phyloP scores from a whole-genome alignment of 2,113 vertebrate genomes.

The Saguinus midas region DNA sequence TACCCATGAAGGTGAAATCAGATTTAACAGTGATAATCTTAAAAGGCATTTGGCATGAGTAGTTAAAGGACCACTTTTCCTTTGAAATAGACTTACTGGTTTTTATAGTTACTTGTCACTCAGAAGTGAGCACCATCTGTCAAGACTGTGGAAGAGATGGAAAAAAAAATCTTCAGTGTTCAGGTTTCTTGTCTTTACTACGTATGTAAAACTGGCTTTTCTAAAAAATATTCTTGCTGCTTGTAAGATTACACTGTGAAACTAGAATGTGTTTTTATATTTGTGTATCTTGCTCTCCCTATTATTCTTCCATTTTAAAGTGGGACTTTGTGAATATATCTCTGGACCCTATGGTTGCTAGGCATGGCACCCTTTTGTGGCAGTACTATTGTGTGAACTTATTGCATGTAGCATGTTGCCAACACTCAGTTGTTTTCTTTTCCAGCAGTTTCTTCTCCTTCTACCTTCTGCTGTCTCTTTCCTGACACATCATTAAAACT shows the following conservation, averaged over 20 bases:
- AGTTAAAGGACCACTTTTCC: background rate
- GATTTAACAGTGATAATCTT: background rate
- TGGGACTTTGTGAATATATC: background rate
- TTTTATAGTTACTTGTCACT: background rate
- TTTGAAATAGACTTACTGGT: background rate
- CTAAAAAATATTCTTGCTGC: background rate
- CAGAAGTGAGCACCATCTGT: background rate
- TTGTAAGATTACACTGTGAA: background rate
- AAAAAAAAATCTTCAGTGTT: background rate
- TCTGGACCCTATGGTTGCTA: too few species aligned
- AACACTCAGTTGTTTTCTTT: background rate
- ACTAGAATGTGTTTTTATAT: background rate
- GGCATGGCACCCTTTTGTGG: accelerated
- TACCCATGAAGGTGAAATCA: background rate
- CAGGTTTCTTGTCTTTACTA: background rate
- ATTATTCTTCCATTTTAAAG: background rate
- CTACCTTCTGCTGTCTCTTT: background rate
- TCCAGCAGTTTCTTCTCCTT: background rate
- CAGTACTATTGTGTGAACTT: too few species aligned
- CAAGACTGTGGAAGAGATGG: background rate
- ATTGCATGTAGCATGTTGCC: too few species aligned
- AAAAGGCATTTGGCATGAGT: background rate
- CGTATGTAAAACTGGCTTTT: background rate
- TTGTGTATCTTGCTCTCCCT: background rate
- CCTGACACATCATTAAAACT: background rate